These are phyloP conservation scores for Thaumatotibia leucotreta DNA, from an alignment of 1,140 invertebrate genomes.

Conservation along the genomic window DNA sequence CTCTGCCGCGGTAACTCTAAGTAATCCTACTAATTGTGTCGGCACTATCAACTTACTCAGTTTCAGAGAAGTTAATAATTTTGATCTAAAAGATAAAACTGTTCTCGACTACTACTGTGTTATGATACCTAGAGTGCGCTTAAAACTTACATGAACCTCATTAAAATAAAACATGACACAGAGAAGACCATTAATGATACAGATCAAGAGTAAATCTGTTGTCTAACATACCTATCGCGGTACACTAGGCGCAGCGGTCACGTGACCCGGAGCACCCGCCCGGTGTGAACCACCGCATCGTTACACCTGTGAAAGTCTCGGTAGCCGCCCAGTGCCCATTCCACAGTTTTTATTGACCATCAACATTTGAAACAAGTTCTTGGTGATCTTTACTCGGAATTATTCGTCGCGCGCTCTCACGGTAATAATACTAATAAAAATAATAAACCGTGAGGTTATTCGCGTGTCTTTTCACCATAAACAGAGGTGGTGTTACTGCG, in stretches of 20 bases:
- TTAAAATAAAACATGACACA: background rate
- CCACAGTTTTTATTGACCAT: slow-evolving; percentile 66
- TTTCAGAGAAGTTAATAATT: too few species aligned
- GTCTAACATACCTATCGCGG: background rate
- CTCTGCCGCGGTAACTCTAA: too few species aligned
- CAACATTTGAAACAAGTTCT: slow-evolving; percentile 60
- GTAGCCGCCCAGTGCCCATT: slow-evolving; percentile 58
- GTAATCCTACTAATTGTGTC: too few species aligned
- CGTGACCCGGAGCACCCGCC: slow-evolving; percentile 35
- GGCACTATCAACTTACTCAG: too few species aligned
- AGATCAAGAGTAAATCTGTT: background rate
- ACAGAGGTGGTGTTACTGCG: slow-evolving; percentile 30
- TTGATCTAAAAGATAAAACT: too few species aligned
- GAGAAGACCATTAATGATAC: background rate
- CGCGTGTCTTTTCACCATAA: slow-evolving; percentile 62
- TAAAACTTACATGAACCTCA: background rate
- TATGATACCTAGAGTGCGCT: too few species aligned
- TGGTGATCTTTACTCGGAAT: slow-evolving; percentile 64
- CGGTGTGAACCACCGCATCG: slow-evolving; percentile 47
- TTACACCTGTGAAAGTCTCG: slow-evolving; percentile 59
- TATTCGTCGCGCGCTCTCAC: slow-evolving; percentile 51
- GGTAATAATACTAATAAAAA: slow-evolving; percentile 47
- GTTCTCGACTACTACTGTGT: too few species aligned
- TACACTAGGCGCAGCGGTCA: background rate
- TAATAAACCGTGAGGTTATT: slow-evolving; percentile 49